phyloP scores from a whole-genome alignment of 2,113 vertebrate species.

The Coryphaenoides rupestris region DNA sequence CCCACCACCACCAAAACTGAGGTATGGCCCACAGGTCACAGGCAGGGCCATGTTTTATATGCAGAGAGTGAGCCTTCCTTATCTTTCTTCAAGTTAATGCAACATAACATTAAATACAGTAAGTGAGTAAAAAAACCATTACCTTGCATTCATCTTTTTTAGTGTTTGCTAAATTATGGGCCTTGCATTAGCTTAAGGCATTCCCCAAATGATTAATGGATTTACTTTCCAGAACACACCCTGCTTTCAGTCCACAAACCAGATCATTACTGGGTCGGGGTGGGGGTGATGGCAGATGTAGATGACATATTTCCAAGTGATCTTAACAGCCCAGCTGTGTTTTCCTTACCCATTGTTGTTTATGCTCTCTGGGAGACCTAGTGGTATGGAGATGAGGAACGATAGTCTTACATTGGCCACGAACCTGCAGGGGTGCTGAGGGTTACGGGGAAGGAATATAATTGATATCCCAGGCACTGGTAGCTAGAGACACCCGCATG shows the following conservation, averaged over 20 bases:
- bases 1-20: conserved; percentile 84
- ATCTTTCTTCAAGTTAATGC: not conserved
- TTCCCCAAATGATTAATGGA: conserved; percentile 62
- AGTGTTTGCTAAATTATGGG: no score
- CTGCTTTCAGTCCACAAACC: conserved; percentile 58
- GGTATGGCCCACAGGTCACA: conserved; percentile 67
- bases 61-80: no score
- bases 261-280: conserved; percentile 49
- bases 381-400: conserved; percentile 78
- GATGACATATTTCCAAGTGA: conserved; percentile 85
- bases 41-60: no score
- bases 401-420: conserved; percentile 46
- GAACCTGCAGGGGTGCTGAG: conserved; percentile 39
- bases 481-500: conserved; percentile 87
- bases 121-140: not conserved
- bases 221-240: conserved; percentile 59
- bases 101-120: not conserved
- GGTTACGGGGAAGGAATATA: conserved; percentile 73
- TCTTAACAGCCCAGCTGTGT: conserved; percentile 91
- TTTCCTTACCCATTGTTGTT: conserved; percentile 82
- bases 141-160: not conserved
- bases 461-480: conserved; percentile 97
- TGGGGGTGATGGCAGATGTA: conserved; percentile 68
- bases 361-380: conserved; percentile 73
- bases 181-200: conserved; percentile 40